Evolutionary conservation across 2,797 vertebrate genomes (phyloP).

Genomic region (Pteronotus mesoamericanus): DNA sequence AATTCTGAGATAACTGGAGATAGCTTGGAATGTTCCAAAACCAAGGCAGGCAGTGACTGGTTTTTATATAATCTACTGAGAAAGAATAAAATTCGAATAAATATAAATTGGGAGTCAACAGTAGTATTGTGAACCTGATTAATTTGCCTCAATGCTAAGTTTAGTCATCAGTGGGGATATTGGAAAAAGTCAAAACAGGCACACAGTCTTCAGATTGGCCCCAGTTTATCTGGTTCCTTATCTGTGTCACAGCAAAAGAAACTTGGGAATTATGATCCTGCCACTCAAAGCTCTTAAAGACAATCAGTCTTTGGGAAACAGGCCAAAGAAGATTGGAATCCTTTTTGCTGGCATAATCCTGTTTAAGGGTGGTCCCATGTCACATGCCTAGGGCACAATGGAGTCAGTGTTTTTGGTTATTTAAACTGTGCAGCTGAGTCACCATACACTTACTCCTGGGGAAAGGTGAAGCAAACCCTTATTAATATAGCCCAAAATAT

Average conservation of each 20-base stretch:
- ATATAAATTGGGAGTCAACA: not conserved
- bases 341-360: not conserved
- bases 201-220: not conserved
- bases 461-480: not conserved
- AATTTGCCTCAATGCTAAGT: not conserved
- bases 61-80: not conserved
- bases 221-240: not conserved
- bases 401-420: constrained; percentile 14
- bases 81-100: not conserved
- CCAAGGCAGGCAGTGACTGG: not conserved
- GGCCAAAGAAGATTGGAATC: not conserved
- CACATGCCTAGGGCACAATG: not conserved
- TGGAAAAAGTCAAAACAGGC: not conserved
- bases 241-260: not conserved
- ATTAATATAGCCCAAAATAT: not conserved
- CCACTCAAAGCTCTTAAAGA: not conserved
- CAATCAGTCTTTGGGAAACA: not conserved
- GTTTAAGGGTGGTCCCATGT: not conserved
- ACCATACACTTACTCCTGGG: not conserved
- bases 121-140: not conserved
- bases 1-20: not conserved
- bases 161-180: not conserved
- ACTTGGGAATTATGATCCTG: not conserved
- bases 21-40: not conserved
- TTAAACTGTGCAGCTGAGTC: not conserved